These are phyloP conservation scores for Plutomurus gul DNA, from an alignment of 1,140 invertebrate genomes.

Conservation along the genomic window DNA sequence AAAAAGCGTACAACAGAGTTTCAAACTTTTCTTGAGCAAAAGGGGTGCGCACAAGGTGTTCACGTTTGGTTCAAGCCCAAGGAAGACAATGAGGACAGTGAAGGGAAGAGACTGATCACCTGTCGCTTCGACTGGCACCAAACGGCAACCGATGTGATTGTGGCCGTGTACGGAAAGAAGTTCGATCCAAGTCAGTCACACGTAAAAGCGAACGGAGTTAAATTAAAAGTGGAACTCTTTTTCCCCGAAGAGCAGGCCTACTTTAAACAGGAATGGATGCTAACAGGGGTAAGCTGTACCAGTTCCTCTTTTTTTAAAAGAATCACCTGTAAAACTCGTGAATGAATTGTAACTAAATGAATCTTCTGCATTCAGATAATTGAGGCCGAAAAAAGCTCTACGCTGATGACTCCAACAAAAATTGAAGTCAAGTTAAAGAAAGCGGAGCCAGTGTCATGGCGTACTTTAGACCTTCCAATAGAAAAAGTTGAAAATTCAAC, in stretches of 20 bases:
- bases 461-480: constrained; percentile 70
- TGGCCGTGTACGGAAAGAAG: constrained; percentile 89
- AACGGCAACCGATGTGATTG: constrained; percentile 76
- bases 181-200: constrained; percentile 76
- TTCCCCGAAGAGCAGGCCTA: constrained; percentile 72
- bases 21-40: constrained; percentile 84
- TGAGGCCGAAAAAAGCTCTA: constrained; percentile 70
- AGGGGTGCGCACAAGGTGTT: constrained; percentile 73
- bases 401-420: constrained; percentile 87
- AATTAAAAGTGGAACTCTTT: constrained; percentile 73
- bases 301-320: background rate
- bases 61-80: constrained; percentile 85
- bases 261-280: constrained; percentile 65
- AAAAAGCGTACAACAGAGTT: constrained; percentile 92
- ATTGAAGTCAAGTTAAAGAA: constrained; percentile 93
- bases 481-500: constrained; percentile 31
- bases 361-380: constrained; percentile 65
- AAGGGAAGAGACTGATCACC: constrained; percentile 63
- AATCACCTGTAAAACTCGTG: background rate
- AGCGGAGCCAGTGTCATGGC: constrained; percentile 80
- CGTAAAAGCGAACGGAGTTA: constrained; percentile 83
- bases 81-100: constrained; percentile 58
- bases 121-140: constrained; percentile 95
- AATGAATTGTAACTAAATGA: constrained; percentile 7
- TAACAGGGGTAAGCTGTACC: constrained; percentile 71